phyloP scores from a whole-genome alignment of 2,888 invertebrate species.

The Scaptodrosophila latifasciaeformis region DNA sequence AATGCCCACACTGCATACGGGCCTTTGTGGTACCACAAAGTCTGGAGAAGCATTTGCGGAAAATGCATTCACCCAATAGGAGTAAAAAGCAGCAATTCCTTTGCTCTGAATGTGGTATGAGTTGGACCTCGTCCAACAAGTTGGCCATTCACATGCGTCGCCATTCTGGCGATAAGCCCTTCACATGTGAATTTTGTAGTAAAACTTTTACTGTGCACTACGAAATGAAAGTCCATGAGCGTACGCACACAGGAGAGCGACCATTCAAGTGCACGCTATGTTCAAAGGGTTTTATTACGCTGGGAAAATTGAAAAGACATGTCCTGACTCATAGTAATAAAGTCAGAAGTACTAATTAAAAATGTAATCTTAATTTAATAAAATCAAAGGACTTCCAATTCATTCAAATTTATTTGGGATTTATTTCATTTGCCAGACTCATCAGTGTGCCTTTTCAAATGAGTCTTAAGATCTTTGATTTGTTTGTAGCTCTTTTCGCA shows the following conservation, averaged over 20 bases:
- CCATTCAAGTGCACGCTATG: conserved; percentile 76
- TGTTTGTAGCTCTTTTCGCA: conserved; percentile 77
- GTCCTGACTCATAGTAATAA: no score
- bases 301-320: no score
- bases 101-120: conserved; percentile 78
- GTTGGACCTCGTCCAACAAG: conserved; percentile 78
- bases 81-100: conserved; percentile 65
- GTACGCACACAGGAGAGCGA: conserved; percentile 80
- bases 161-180: conserved; percentile 81
- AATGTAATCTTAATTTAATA: no score
- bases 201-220: conserved; percentile 80
- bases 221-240: conserved; percentile 78
- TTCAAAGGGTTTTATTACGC: conserved; percentile 77
- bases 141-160: conserved; percentile 81
- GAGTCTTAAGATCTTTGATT: conserved; percentile 81
- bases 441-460: conserved; percentile 81
- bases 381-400: no score
- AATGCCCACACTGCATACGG: conserved; percentile 80
- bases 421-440: conserved; percentile 19
- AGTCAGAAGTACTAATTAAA: no score
- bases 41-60: conserved; percentile 53
- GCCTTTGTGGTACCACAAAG: conserved; percentile 58
- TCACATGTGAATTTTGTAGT: conserved; percentile 79
- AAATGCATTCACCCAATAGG: conserved; percentile 36
- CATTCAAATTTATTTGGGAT: no score